Base-by-base conservation (phyloP, 2,888 invertebrate species). In the Caenorhabditis sinica region DNA sequence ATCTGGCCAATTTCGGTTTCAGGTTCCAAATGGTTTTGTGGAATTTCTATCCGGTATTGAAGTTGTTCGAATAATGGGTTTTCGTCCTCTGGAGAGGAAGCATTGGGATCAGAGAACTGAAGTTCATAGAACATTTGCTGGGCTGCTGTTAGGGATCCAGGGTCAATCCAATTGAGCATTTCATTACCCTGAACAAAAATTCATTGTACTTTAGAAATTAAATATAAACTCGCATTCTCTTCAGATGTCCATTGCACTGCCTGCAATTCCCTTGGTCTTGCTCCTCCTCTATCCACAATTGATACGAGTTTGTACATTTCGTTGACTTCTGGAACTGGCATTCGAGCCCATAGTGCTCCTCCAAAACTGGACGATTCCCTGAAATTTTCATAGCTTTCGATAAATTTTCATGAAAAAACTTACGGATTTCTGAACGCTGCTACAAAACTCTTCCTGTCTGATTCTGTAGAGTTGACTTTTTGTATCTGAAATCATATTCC, bases 341-440 rank as follows among this genome's bases (percentile, higher is more conserved):
- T 84, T 17, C 66, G 53, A 56, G 83, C 87, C 87, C 87, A 87
- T 20, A 87, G 61, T 20, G 76, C 86, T 5, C 87, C 87, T 25
- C 75, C 69, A 36, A 87, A 87, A 28, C 84, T 82, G 23, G 80
- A 36, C 1, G 87, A 85, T 56, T 87, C 85, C 23, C 84, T 86
- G 84, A 43, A 84, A 83, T 51, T 1, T n/a, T 45, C 1, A 40
- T 11, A 11, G 2, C 2, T 65, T 65, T 45, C 0, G 17, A 33
- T 33, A 1, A 45, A 17, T 28, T 15, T 5, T 49, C 1, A 30
- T 33, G 0, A 9, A 4, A 23, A 20, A 20, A 49, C 86, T 77
- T 20, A 84, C 82, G 71, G 60, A 51, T 87, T 87, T n/a, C 69
- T 45, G 51, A 87, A 87, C 8, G 82, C 75, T 6, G 84, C 86